A percentile compares a stretch with the other conserved stretches of the same genome.
These are phyloP conservation scores for Holothuria glaberrima DNA, from an alignment of 35 echinoderm and acorn worm species.

Conservation along the genomic window DNA sequence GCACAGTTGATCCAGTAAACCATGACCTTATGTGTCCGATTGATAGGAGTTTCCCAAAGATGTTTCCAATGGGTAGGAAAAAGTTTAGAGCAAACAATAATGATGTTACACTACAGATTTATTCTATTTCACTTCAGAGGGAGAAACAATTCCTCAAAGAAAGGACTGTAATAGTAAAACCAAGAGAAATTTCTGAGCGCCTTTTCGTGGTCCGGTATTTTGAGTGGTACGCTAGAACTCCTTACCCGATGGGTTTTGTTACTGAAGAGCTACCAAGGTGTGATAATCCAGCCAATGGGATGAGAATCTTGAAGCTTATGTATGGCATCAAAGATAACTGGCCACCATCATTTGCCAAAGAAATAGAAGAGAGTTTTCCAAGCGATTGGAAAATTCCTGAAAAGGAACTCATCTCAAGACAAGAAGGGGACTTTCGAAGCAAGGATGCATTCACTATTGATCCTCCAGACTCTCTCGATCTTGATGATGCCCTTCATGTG, in stretches of 20 bases:
- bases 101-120: constrained; percentile 5
- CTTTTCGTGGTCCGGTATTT: constrained; percentile 90
- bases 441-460: constrained; percentile 81
- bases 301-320: constrained; percentile 78
- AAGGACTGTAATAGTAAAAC: constrained; percentile 53
- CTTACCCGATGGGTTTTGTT: constrained; percentile 83
- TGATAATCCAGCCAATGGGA: constrained; percentile 60
- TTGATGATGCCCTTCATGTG: constrained; percentile 93
- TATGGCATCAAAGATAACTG: constrained; percentile 76
- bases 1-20: constrained; percentile 80
- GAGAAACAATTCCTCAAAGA: constrained; percentile 35
- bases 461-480: constrained; percentile 72
- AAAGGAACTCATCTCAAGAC: constrained; percentile 57
- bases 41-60: constrained; percentile 84
- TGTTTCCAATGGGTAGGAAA: constrained; percentile 52
- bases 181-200: constrained; percentile 65
- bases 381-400: constrained; percentile 81
- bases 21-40: constrained; percentile 87
- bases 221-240: constrained; percentile 62
- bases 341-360: constrained; percentile 39
- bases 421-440: constrained; percentile 60
- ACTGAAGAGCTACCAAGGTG: constrained; percentile 78
- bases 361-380: constrained; percentile 57
- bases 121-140: constrained; percentile 49
- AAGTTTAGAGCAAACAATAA: neutral